Percentiles rank a stretch among this genome's conserved stretches.
These are phyloP conservation scores for Aricia artaxerxes DNA, from an alignment of 2,888 invertebrate species.

Conservation along the genomic window DNA sequence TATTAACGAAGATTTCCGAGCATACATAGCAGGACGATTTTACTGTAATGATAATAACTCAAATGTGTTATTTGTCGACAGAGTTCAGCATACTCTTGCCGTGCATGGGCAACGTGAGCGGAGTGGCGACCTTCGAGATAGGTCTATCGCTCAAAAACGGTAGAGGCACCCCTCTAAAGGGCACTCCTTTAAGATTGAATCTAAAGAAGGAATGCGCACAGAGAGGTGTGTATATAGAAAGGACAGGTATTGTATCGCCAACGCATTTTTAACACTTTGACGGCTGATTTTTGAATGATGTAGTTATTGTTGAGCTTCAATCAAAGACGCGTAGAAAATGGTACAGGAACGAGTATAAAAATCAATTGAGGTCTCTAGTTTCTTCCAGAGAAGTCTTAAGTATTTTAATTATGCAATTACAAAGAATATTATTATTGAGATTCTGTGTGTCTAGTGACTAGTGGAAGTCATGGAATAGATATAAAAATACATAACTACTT, in stretches of 20 bases:
- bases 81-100: constrained; percentile 94
- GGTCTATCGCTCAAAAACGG: constrained; percentile 91
- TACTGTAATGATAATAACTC: not conserved
- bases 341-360: too few relatives aligned
- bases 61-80: constrained; percentile 57
- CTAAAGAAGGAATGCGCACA: constrained; percentile 96
- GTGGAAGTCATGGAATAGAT: too few relatives aligned
- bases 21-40: too few relatives aligned
- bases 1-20: too few relatives aligned
- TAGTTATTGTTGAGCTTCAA: constrained; percentile 38
- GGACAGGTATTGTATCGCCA: constrained; percentile 82
- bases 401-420: too few relatives aligned
- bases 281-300: constrained; percentile 57
- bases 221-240: constrained; percentile 90
- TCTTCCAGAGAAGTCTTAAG: too few relatives aligned
- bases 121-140: constrained; percentile 92
- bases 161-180: constrained; percentile 89
- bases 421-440: too few relatives aligned
- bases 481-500: constrained; percentile 31
- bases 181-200: constrained; percentile 92
- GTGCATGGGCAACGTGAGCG: constrained; percentile 93
- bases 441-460: too few relatives aligned
- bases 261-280: constrained; percentile 80
- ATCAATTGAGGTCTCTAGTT: too few relatives aligned
- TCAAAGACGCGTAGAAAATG: too few relatives aligned